phyloP scores from a whole-genome alignment of 2,113 vertebrate species.

The Delphinus delphis region DNA sequence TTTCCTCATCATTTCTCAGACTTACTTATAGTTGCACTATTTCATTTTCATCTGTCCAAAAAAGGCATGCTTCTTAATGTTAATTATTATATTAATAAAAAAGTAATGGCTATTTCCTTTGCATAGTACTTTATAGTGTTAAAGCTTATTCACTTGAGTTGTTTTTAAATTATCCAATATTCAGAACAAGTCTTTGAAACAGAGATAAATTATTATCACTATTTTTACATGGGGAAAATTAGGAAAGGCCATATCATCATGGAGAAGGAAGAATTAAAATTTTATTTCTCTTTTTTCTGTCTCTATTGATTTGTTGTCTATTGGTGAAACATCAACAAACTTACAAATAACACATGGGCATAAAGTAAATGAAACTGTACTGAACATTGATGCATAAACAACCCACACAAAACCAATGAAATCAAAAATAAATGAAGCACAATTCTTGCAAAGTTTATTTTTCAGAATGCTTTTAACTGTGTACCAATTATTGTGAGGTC shows the following conservation, averaged over 20 bases:
- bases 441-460: slow-evolving; percentile 32
- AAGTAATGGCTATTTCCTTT: background rate
- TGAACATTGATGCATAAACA: slow-evolving; percentile 20
- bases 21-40: background rate
- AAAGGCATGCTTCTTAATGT: background rate
- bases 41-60: background rate
- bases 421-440: background rate
- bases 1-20: background rate
- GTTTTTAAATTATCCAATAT: background rate
- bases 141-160: background rate
- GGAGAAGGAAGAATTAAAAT: background rate
- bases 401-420: background rate
- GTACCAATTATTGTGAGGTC: slow-evolving; percentile 14
- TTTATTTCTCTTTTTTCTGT: background rate
- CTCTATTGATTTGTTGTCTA: slow-evolving; percentile 8
- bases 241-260: background rate
- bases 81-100: slow-evolving; percentile 34
- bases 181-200: background rate
- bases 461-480: background rate
- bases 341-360: background rate
- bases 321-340: background rate
- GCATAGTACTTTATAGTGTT: background rate
- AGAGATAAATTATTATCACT: background rate
- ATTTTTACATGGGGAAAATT: background rate
- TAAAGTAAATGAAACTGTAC: slow-evolving; percentile 14